Base-by-base conservation (phyloP, 2,888 invertebrate species). In the Hemaris fuciformis region DNA sequence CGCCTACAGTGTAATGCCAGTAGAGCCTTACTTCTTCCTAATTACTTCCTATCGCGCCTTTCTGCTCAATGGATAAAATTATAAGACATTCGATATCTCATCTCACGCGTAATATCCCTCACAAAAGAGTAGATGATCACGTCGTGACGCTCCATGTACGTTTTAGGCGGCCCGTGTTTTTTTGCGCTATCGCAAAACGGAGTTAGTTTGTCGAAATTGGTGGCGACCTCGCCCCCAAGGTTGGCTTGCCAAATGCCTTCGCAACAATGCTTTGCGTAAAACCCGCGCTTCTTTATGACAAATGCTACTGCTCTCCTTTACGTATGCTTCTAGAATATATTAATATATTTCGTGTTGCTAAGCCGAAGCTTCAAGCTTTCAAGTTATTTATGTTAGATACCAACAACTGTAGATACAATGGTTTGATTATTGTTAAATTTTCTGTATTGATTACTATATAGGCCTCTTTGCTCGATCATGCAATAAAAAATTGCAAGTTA, bases 231-330 rank as follows among this genome's bases (percentile, higher is more conserved):
- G 62, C 15, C 34, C 8, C 42, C 59, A 57, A 62, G 62, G 62
- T 57, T 56, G 23, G 23, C 59, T 62, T 60, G 56, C 59, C 23
- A 56, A 62, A 59, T 23, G 34, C 23, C 23, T 18, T 53, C 43
- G 34, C 62, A 53, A 31, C 43, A 27, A 42, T 25, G 34, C 0
- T 59, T 62, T 62, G 45, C 59, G 62, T 57, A 62, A 62, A 62
- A 1, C 20, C 22, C 38, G 48, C 59, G 48, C 53, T 31, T 18
- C 31, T 53, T 25, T 27, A 18, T 53, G 31, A 27, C 10, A 53
- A 53, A 53, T 53, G 53, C 18, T 18, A 53, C 53, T 8, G 27
- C 27, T 53, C 15, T 53, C 15, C 8, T 27, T 6, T 48, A 23
- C 13, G 22, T 23, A 22, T 46, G 13, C n/a, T 4, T n/a, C 10